Evolutionary conservation across 2,797 vertebrate genomes (phyloP), one percentile per base, ranked within the genome.

Genomic region (Myripristis murdjan): DNA sequence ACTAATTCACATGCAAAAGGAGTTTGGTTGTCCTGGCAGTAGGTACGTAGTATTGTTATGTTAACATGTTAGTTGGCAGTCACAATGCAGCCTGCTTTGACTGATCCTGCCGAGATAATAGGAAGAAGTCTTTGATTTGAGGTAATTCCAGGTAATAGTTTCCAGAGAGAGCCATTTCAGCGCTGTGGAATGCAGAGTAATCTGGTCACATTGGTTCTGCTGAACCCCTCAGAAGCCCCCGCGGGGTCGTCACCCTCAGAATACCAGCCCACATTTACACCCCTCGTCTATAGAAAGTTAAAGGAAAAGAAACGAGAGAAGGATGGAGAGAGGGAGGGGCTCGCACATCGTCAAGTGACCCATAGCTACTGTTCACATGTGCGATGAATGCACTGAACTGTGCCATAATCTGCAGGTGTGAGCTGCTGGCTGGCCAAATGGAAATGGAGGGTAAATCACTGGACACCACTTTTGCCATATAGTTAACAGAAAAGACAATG

Each of bases 131-230:
- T 91, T 91, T 91, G 92, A 92, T 92, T 93, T 85, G 81, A 81
- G 70, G 87, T 92, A 91, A 93, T 93, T 90, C 89, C 88, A 93
- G 91, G 93, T 92, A 94, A 93, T 91, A 73, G 91, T 82, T 93
- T 92, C 93, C 93, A 91, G 91, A 88, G 81, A 73, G 80, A 75
- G 49, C 28, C 79, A 75, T 90, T 31, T 90, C 87, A 86, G 83
- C 69, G 66, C 78, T 71, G 66, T 74, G 86, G 89, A 92, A 93
- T 91, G 90, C 75, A 80, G 88, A 87, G 87, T 85, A 89, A 94
- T 90, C 88, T 88, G 75, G 80, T 88, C 87, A 60, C 88, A 87
- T 65, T 81, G 88, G 87, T 75, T 86, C 66, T 76, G 73, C 87
- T 57, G 78, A 83, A 83, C 24, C 76, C 83, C 78, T 87, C 73